Evolutionary conservation across 2,888 invertebrate genomes (phyloP).

Genomic region (Drosophila gaucha): DNA sequence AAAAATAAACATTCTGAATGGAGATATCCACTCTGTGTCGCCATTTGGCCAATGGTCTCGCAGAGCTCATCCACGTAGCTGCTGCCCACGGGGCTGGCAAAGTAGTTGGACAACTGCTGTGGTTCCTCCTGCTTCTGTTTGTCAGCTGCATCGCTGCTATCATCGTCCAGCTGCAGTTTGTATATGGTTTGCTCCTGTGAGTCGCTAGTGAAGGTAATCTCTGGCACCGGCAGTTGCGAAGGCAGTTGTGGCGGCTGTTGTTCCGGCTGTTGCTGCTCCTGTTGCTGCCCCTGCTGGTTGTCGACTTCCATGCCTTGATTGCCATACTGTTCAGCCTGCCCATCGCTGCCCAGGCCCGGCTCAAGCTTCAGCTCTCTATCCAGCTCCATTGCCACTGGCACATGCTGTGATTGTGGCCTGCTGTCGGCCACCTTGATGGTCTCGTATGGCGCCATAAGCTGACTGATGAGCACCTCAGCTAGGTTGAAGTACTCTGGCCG

Average conservation of each 20-base stretch:
- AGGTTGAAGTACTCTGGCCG: constrained; percentile 82
- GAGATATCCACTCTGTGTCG: constrained; percentile 81
- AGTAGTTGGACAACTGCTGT: constrained; percentile 71
- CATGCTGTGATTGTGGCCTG: constrained; percentile 11
- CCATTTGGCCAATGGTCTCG: constrained; percentile 81
- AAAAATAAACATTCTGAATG: constrained; percentile 82
- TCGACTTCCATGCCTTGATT: constrained; percentile 13
- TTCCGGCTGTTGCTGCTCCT: constrained; percentile 14
- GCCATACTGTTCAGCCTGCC: constrained; percentile 37
- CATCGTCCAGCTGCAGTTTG: constrained; percentile 78
- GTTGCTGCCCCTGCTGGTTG: constrained; percentile 25
- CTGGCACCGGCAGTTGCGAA: constrained; percentile 14
- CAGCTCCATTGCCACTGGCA: constrained; percentile 63
- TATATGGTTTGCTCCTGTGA: constrained; percentile 71
- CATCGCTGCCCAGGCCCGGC: constrained; percentile 14
- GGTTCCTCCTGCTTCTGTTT: constrained; percentile 44
- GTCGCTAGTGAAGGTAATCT: constrained; percentile 33
- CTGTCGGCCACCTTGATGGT: constrained; percentile 69
- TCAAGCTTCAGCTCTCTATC: constrained; percentile 54
- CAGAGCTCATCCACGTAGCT: constrained; percentile 79
- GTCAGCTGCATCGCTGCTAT: constrained; percentile 49
- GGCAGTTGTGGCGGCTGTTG: constrained; percentile 19
- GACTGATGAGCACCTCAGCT: constrained; percentile 82
- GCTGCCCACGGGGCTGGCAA: constrained; percentile 77
- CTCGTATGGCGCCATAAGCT: constrained; percentile 82